Base-by-base conservation (phyloP, 2,888 invertebrate genomes). In the Thymelicus acteon region DNA sequence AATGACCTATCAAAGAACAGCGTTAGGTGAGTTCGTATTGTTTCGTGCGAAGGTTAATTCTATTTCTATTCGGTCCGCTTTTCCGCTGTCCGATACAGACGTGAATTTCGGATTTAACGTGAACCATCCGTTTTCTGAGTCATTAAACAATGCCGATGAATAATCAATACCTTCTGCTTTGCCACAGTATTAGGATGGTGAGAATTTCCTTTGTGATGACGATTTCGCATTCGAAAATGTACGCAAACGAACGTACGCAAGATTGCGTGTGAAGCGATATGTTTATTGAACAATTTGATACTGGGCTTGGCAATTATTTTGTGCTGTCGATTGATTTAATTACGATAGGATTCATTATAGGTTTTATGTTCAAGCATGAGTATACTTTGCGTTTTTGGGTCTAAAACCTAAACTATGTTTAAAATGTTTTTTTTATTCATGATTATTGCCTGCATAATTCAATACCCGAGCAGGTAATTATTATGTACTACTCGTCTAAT, bases 131-230 rank as follows among this genome's bases (percentile, higher is more conserved):
- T 84, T 85, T 87, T 88, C 83, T 75, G 80, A 80, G 77, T 88
- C 88, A 83, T 89, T 90, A 82, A 85, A 78, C 85, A 85, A 82
- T 82, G 72, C 72, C 75, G 81, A 82, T 86, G 83, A 82, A 85
- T 85, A 84, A 87, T 85, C 84, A 79, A 77, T 77, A 76, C 47
- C 58, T 54, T 63, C 72, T 64, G 70, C 70, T 71, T 70, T 64
- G 70, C 49, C 60, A 49, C 64, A 64, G 64, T 65, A 71, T 65
- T 71, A 65, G 70, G 52, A 65, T 49, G 63, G 44, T 40, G 64
- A 49, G 70, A 52, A 64, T 70, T 70, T 65, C 70, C 70, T 71
- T 71, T 71, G 70, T 65, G 65, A 65, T 65, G 12, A 60, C 44
- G 60, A 60, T 64, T 40, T 70, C 24, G 52, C 60, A 68, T 40